Percentiles rank a stretch among this genome's conserved stretches.
These are phyloP conservation scores for Agonopterix arenella DNA, from an alignment of 2,888 invertebrate species.

Conservation along the genomic window DNA sequence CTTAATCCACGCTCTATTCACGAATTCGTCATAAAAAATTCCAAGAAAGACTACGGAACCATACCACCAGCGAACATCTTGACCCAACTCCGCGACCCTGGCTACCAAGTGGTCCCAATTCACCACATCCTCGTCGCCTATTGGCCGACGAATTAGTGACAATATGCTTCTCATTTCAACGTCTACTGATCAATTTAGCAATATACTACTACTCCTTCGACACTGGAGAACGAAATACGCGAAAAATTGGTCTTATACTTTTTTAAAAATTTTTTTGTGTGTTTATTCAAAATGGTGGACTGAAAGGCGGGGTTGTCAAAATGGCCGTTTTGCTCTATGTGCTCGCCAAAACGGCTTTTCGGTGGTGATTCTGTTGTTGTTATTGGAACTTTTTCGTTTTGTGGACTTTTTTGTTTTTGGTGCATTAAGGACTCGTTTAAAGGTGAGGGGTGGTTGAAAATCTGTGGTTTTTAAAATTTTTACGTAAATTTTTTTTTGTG, in stretches of 20 bases:
- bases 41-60: not conserved
- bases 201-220: conserved; percentile 27
- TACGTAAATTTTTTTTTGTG: not conserved
- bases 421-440: conserved; percentile 35
- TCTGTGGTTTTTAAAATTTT: not conserved
- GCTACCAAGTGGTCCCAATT: conserved; percentile 66
- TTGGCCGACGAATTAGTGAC: conserved; percentile 65
- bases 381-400: conserved; percentile 12
- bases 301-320: conserved; percentile 4
- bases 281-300: conserved; percentile 15
- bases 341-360: conserved; percentile 66
- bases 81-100: conserved; percentile 62
- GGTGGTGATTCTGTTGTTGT: conserved; percentile 22
- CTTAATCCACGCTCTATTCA: too few species aligned
- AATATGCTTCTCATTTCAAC: conserved; percentile 51
- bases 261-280: conserved; percentile 9
- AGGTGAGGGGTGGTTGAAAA: conserved; percentile 36
- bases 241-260: too few species aligned
- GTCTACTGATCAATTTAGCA: conserved; percentile 59
- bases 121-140: conserved; percentile 39
- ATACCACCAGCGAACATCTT: conserved; percentile 19
- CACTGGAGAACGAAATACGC: conserved; percentile 20
- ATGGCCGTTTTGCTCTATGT: not conserved
- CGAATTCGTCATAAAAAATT: too few species aligned
- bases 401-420: conserved; percentile 22